Evolutionary conservation across 2,113 vertebrate species (phyloP).

Genomic region (Donacobius atricapilla): DNA sequence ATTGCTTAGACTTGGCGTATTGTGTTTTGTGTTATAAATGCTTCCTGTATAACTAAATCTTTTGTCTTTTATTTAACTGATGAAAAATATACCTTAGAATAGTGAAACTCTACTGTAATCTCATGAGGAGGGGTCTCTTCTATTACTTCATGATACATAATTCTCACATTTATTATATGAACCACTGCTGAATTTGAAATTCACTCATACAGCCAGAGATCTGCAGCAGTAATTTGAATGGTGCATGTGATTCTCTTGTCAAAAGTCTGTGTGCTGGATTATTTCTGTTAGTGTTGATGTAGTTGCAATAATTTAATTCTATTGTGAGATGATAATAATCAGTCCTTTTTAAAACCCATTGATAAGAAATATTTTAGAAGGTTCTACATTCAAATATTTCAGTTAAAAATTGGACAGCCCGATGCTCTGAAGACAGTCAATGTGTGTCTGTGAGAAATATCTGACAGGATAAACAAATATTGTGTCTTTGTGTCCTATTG

Average conservation of each 20-base stretch:
- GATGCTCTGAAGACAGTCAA: background rate
- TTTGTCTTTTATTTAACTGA: background rate
- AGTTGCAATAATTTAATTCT: background rate
- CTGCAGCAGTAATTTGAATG: background rate
- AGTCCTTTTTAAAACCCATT: fast-evolving
- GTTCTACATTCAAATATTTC: background rate
- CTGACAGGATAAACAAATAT: background rate
- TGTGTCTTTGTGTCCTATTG: background rate
- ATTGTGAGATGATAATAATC: background rate
- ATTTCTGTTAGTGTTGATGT: background rate
- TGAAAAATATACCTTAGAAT: background rate
- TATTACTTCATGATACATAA: background rate
- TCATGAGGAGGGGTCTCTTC: background rate
- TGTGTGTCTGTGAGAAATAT: background rate
- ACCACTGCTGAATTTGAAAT: background rate
- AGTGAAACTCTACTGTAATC: background rate
- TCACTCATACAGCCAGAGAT: background rate
- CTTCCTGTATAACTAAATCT: fast-evolving
- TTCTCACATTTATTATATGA: background rate
- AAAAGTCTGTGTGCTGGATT: background rate
- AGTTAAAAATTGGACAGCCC: background rate
- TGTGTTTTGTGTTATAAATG: background rate
- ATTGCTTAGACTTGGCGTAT: background rate
- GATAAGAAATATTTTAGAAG: background rate
- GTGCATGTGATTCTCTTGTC: background rate